Evolutionary conservation across 2,888 invertebrate species (phyloP).

Genomic region (Noctua janthe): DNA sequence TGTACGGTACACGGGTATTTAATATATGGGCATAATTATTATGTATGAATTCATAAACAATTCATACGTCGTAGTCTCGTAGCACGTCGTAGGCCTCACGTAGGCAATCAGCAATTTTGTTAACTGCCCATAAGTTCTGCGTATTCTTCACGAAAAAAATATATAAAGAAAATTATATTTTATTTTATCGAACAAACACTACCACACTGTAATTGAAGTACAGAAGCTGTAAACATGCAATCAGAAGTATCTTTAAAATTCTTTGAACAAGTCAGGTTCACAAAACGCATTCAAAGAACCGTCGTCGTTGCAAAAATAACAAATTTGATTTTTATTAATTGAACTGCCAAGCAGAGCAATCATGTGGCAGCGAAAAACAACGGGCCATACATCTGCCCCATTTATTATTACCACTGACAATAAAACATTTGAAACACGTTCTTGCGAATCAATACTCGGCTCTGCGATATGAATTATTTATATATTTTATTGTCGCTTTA

Average conservation of each 20-base stretch:
- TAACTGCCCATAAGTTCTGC: not conserved
- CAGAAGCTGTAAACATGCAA: constrained; percentile 26
- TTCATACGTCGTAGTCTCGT: not conserved
- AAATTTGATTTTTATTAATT: constrained; percentile 86
- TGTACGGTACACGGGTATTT: not conserved
- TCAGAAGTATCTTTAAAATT: constrained; percentile 31
- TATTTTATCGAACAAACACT: constrained; percentile 2
- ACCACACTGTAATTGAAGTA: constrained; percentile 24
- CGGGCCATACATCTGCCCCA: constrained; percentile 85
- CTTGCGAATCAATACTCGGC: constrained; percentile 88
- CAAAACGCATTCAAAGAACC: constrained; percentile 45
- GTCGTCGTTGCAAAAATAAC: constrained; percentile 71
- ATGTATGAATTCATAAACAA: not conserved
- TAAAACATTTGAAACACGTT: constrained; percentile 90
- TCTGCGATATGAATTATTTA: constrained; percentile 88
- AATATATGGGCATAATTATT: not conserved
- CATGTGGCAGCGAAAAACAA: constrained; percentile 77
- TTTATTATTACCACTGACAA: constrained; percentile 86
- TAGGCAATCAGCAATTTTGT: not conserved
- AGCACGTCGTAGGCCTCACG: not conserved
- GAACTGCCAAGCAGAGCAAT: constrained; percentile 81
- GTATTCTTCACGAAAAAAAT: not conserved
- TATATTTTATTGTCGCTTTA: constrained; percentile 89
- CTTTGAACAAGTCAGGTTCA: constrained; percentile 13
- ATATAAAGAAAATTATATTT: constrained; percentile 5